A percentile compares a stretch with the other conserved stretches of the same genome.
phyloP scores from a whole-genome alignment of 2,797 vertebrate species.

The Threskiornis aethiopicus region DNA sequence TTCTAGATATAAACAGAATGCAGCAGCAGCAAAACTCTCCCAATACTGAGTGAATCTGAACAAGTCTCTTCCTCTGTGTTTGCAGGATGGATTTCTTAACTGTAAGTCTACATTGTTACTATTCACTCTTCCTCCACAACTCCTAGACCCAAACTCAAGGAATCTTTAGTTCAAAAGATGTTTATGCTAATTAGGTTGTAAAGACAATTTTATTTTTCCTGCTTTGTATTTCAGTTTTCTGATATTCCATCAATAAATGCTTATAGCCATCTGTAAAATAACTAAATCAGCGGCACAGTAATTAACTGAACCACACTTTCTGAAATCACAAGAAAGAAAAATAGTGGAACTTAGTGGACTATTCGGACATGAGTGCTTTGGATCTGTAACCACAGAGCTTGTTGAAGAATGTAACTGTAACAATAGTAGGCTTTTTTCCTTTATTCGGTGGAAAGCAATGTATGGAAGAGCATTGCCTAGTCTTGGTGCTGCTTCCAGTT shows the following conservation, averaged over 20 bases:
- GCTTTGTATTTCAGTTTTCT: not conserved
- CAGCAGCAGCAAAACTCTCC: not conserved
- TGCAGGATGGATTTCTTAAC: not conserved
- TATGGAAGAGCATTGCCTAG: not conserved
- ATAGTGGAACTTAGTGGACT: not conserved
- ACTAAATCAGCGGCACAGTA: not conserved
- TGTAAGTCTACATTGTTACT: not conserved
- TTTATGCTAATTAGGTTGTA: not conserved
- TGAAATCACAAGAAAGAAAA: not conserved
- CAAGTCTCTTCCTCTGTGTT: not conserved
- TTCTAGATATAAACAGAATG: not conserved
- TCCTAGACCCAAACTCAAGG: not conserved
- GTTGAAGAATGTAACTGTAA: not conserved
- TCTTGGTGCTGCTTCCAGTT: not conserved
- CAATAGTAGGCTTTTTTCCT: not conserved
- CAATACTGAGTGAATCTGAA: not conserved
- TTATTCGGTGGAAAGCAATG: not conserved
- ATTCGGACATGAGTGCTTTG: not conserved
- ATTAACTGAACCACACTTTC: not conserved
- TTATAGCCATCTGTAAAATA: not conserved
- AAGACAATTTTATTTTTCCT: not conserved
- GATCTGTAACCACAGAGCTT: not conserved
- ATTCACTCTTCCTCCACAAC: not conserved
- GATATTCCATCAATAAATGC: not conserved
- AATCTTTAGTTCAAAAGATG: not conserved